Conservation (phyloP, 2,797 vertebrate species). For the Neostethus bicornis region DNA sequence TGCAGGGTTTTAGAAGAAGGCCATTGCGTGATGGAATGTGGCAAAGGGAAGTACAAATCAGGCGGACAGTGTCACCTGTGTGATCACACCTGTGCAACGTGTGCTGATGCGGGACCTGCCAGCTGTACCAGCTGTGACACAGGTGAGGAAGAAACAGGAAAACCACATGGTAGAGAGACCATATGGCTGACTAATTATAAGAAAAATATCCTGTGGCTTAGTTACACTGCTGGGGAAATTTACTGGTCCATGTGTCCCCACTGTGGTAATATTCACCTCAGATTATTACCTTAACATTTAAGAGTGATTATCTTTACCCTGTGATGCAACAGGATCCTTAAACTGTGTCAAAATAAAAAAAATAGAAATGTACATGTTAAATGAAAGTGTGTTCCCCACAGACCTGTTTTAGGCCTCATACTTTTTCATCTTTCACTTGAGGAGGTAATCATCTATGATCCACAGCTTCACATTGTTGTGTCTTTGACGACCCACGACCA, state of each 20-base stretch:
- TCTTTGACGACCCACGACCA: too few relatives aligned
- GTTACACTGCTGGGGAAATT: neutral
- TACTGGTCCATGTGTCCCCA: neutral
- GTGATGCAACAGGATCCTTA: neutral
- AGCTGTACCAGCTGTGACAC: constrained; percentile 87
- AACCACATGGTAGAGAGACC: neutral
- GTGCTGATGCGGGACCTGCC: constrained; percentile 81
- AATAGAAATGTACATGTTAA: too few relatives aligned
- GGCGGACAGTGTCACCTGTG: constrained; percentile 85
- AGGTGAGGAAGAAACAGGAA: constrained; percentile 74
- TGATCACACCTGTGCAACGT: constrained; percentile 88
- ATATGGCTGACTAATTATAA: constrained; percentile 2
- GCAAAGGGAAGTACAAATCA: constrained; percentile 82
- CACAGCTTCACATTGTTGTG: too few relatives aligned
- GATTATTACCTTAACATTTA: neutral
- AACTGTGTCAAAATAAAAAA: too few relatives aligned
- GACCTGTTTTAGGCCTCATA: too few relatives aligned
- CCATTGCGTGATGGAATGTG: constrained; percentile 79
- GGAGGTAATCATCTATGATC: too few relatives aligned
- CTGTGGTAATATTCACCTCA: neutral
- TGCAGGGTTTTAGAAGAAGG: constrained; percentile 86
- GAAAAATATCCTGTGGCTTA: too few relatives aligned
- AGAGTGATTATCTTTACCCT: neutral
- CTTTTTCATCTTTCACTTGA: too few relatives aligned
- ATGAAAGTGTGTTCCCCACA: too few relatives aligned